Evolutionary conservation across 2,888 invertebrate genomes (phyloP).

Genomic region (Microplitis deprimator): DNA sequence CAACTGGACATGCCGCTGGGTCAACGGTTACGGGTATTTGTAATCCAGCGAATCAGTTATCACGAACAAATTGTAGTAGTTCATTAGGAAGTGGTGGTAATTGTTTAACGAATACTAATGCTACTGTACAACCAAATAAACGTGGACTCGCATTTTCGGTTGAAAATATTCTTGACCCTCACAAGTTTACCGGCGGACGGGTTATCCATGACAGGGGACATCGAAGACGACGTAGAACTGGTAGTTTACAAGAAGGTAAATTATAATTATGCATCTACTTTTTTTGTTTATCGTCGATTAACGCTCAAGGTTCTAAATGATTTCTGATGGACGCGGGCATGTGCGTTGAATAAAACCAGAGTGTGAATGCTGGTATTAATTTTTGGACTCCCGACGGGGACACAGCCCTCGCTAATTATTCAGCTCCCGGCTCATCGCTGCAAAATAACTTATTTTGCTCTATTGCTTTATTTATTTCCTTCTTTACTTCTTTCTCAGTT

Average conservation of each 20-base stretch:
- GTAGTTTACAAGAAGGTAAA: slow-evolving; percentile 68
- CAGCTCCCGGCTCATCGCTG: slow-evolving; percentile 43
- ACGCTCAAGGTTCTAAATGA: slow-evolving; percentile 15
- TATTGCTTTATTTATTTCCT: slow-evolving; percentile 21
- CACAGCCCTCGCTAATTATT: slow-evolving; percentile 51
- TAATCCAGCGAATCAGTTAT: slow-evolving; percentile 53
- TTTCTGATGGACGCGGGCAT: not conserved
- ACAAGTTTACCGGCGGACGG: slow-evolving; percentile 84
- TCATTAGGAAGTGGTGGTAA: slow-evolving; percentile 51
- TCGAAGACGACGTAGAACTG: slow-evolving; percentile 62
- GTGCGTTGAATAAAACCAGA: slow-evolving; percentile 12
- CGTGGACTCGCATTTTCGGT: slow-evolving; percentile 88
- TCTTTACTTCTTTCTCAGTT: not conserved
- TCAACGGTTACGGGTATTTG: slow-evolving; percentile 58
- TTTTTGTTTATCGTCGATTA: slow-evolving; percentile 33
- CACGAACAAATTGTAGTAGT: slow-evolving; percentile 46
- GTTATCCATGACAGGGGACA: slow-evolving; percentile 59
- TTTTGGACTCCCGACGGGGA: slow-evolving; percentile 35
- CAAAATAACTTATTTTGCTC: slow-evolving; percentile 21
- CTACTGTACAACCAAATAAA: slow-evolving; percentile 75
- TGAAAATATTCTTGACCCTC: slow-evolving; percentile 91
- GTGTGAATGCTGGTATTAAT: slow-evolving; percentile 27
- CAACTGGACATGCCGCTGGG: slow-evolving; percentile 52
- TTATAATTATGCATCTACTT: not conserved
- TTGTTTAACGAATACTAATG: slow-evolving; percentile 63